A percentile compares a stretch with the other conserved stretches of the same genome.
These are phyloP conservation scores for Hypomecis punctinalis DNA, from an alignment of 2,888 invertebrate genomes.

Conservation along the genomic window DNA sequence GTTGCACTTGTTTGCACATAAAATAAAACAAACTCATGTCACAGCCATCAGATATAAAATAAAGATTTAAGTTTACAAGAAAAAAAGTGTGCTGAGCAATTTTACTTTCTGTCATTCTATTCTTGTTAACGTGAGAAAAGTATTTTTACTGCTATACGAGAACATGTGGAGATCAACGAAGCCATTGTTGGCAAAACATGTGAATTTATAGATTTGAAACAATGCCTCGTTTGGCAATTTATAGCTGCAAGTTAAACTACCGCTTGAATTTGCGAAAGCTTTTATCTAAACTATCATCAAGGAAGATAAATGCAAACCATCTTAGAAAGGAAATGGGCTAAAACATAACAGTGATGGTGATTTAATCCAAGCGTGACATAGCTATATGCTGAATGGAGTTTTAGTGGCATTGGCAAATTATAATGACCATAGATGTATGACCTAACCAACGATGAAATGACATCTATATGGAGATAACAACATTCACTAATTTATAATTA, in stretches of 20 bases:
- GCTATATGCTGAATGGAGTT: neutral
- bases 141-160: slow-evolving; percentile 20
- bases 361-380: neutral
- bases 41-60: slow-evolving; percentile 12
- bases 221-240: slow-evolving; percentile 35
- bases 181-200: slow-evolving; percentile 37
- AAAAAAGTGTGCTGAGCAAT: slow-evolving; percentile 27
- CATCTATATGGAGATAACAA: no score
- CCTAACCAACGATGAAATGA: no score
- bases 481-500: no score
- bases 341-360: slow-evolving; percentile 3
- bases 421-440: no score
- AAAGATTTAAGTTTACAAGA: slow-evolving; percentile 12
- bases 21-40: no score
- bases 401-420: no score
- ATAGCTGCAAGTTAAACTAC: slow-evolving; percentile 16
- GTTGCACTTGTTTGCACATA: no score
- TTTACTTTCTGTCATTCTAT: slow-evolving; percentile 41
- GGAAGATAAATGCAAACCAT: slow-evolving; percentile 12
- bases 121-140: slow-evolving; percentile 39
- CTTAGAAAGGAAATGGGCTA: slow-evolving; percentile 10
- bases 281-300: slow-evolving; percentile 26
- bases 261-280: slow-evolving; percentile 26
- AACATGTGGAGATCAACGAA: slow-evolving; percentile 12
- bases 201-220: slow-evolving; percentile 38